A percentile compares a stretch with the other conserved stretches of the same genome.
Conservation (phyloP, 2,888 invertebrate genomes). For the Masnerella sp. region DNA sequence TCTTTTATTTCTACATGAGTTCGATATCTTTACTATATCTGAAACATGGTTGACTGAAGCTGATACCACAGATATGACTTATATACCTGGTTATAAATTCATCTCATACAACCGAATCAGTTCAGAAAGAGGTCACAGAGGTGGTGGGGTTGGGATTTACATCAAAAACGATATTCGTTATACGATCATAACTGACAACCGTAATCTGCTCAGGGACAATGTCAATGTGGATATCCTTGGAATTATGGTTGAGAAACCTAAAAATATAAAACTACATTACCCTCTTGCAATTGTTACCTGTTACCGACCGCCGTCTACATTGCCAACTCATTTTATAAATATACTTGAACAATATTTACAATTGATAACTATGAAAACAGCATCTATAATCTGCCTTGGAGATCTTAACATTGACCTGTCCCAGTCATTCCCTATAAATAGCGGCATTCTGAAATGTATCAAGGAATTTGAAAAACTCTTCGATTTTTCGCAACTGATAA, state of each 20-base stretch:
- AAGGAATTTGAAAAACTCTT: neutral
- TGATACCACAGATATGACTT: neutral
- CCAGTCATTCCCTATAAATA: neutral
- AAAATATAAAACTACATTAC: neutral
- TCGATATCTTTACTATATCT: neutral
- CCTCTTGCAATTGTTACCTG: neutral
- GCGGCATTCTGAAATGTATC: neutral
- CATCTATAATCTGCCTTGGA: neutral
- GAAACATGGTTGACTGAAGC: slow-evolving; percentile 1
- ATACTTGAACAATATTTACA: neutral
- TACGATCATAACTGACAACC: no score
- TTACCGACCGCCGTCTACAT: neutral
- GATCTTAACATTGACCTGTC: slow-evolving; percentile 4
- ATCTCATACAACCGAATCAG: neutral
- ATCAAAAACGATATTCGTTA: neutral
- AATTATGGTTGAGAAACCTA: neutral
- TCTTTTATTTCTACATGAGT: neutral
- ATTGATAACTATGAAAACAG: neutral
- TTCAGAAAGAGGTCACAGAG: neutral
- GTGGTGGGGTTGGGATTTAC: neutral
- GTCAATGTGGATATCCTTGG: neutral
- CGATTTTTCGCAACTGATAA: neutral
- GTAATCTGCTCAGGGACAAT: no score
- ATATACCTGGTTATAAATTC: neutral
- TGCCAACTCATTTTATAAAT: neutral